phyloP scores from a whole-genome alignment of 2,888 invertebrate genomes.

The Xanthorhoe spadicearia region DNA sequence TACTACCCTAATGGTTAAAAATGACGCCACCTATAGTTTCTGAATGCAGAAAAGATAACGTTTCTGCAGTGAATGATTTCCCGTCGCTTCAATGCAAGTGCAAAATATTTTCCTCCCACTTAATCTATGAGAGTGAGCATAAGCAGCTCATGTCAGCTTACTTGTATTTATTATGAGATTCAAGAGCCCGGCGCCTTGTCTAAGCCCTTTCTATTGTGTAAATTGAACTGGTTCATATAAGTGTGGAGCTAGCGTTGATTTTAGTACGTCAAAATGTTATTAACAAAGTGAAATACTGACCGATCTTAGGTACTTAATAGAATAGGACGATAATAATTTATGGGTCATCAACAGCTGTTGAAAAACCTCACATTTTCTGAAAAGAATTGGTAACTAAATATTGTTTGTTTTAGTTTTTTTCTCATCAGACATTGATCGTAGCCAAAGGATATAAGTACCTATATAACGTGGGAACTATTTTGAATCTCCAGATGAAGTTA shows the following conservation, averaged over 20 bases:
- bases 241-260: neutral
- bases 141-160: conserved; percentile 84
- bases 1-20: no score
- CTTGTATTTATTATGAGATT: conserved; percentile 82
- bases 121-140: conserved; percentile 81
- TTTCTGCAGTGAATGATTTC: conserved; percentile 51
- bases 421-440: neutral
- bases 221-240: conserved; percentile 53
- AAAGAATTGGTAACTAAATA: no score
- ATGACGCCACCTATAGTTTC: conserved; percentile 1
- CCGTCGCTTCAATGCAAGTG: conserved; percentile 50
- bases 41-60: conserved; percentile 64
- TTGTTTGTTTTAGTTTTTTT: no score
- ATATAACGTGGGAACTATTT: neutral
- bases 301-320: no score
- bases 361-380: no score
- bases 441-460: neutral
- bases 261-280: neutral
- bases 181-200: conserved; percentile 69
- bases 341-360: no score
- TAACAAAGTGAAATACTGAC: neutral
- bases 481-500: neutral
- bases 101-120: conserved; percentile 67
- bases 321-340: no score
- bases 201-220: conserved; percentile 63